Conservation (phyloP, 2,113 vertebrate genomes). For the Heliornis fulica region DNA sequence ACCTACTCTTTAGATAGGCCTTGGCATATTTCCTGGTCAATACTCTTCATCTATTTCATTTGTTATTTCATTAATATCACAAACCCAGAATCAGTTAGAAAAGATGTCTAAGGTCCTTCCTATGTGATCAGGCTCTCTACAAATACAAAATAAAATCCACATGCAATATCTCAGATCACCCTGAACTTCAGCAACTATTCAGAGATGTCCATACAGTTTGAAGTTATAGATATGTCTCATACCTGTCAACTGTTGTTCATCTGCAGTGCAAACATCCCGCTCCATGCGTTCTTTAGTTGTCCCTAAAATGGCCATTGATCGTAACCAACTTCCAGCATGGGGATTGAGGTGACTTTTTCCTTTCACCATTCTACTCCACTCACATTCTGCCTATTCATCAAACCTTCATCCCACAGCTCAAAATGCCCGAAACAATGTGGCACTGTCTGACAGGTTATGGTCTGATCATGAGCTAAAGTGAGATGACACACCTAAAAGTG, state of each 20-base stretch:
- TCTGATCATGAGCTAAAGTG: not conserved
- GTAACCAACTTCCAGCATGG: not conserved
- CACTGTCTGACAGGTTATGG: not conserved
- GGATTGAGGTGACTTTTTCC: not conserved
- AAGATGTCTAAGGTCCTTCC: not conserved
- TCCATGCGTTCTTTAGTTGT: not conserved
- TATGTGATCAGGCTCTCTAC: not conserved
- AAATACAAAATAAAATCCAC: not conserved
- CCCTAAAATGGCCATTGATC: too few relatives aligned
- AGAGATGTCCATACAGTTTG: not conserved
- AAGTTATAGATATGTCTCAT: not conserved
- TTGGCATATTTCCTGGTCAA: not conserved
- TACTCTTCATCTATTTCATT: not conserved
- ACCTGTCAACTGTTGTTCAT: not conserved
- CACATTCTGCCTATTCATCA: not conserved
- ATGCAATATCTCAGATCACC: not conserved
- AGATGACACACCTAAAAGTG: not conserved
- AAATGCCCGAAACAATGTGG: fast-evolving
- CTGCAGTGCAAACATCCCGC: not conserved
- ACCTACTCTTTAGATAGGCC: not conserved
- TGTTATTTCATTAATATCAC: not conserved
- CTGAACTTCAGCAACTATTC: not conserved
- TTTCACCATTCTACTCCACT: not conserved
- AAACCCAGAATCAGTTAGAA: not conserved
- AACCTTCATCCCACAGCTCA: not conserved